Percentiles rank a stretch among this genome's conserved stretches.
phyloP scores from a whole-genome alignment of 2,113 vertebrate species.

The Paedocypris sp. region DNA sequence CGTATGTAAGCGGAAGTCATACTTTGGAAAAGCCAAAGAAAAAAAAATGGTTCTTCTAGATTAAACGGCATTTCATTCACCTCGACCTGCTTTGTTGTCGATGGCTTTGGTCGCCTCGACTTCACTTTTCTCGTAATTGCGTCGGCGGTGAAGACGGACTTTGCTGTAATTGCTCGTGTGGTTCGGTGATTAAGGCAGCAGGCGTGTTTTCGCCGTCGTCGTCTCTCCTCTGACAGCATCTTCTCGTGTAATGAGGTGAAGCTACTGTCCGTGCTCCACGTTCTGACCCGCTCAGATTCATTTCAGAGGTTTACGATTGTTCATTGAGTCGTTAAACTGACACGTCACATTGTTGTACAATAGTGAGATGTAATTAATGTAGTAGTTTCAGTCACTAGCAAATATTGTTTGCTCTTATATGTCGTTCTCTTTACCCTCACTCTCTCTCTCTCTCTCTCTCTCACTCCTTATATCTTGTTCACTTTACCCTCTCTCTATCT shows the following conservation, averaged over 20 bases:
- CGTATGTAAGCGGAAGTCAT: too few relatives aligned
- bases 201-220: conserved; percentile 35
- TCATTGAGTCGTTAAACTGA: background rate
- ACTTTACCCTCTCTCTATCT: too few relatives aligned
- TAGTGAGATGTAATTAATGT: too few relatives aligned
- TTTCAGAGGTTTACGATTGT: too few relatives aligned
- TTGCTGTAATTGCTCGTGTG: conserved; percentile 34
- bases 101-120: background rate
- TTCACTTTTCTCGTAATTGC: background rate
- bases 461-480: too few relatives aligned
- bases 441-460: too few relatives aligned
- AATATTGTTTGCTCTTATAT: too few relatives aligned
- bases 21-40: too few relatives aligned
- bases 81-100: background rate
- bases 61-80: background rate
- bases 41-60: background rate
- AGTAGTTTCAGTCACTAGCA: too few relatives aligned
- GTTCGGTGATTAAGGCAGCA: conserved; percentile 39
- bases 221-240: conserved; percentile 31
- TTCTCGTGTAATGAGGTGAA: conserved; percentile 29
- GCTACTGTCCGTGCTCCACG: conserved; percentile 46
- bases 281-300: too few relatives aligned
- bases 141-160: background rate
- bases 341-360: too few relatives aligned
- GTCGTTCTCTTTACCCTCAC: too few relatives aligned